These are phyloP conservation scores for Drosophila ercepeae DNA, from an alignment of 1,140 invertebrate genomes.

Conservation along the genomic window DNA sequence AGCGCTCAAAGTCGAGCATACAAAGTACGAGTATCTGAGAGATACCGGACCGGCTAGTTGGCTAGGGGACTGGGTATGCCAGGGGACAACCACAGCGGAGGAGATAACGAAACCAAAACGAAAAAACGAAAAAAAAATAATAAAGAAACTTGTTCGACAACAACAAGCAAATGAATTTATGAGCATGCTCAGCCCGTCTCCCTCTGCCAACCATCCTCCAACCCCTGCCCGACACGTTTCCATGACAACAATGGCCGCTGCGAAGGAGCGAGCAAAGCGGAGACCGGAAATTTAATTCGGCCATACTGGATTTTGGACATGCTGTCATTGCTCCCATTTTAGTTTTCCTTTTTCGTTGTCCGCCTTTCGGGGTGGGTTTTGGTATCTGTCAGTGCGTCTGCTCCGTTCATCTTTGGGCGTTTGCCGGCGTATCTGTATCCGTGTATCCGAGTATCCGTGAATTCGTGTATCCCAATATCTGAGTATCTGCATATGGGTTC, in stretches of 20 bases:
- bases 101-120: constrained; percentile 57
- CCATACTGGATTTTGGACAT: constrained; percentile 83
- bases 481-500: constrained; percentile 11
- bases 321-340: constrained; percentile 61
- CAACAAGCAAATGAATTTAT: constrained; percentile 72
- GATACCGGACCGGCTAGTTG: constrained; percentile 3
- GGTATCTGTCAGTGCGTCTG: constrained; percentile 45
- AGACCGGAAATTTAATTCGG: constrained; percentile 76
- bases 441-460: neutral
- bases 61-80: neutral
- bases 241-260: constrained; percentile 76
- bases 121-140: constrained; percentile 5
- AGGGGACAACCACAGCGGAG: constrained; percentile 34
- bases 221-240: constrained; percentile 34
- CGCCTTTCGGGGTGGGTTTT: constrained; percentile 41
- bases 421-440: constrained; percentile 23
- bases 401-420: constrained; percentile 35
- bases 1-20: constrained; percentile 30
- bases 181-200: constrained; percentile 54
- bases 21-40: constrained; percentile 54
- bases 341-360: constrained; percentile 33
- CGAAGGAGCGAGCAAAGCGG: constrained; percentile 72
- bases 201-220: too few species aligned
- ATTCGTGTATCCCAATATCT: neutral
- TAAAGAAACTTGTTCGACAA: constrained; percentile 62